phyloP scores from a whole-genome alignment of 2,113 vertebrate genomes.

The Connochaetes taurinus region DNA sequence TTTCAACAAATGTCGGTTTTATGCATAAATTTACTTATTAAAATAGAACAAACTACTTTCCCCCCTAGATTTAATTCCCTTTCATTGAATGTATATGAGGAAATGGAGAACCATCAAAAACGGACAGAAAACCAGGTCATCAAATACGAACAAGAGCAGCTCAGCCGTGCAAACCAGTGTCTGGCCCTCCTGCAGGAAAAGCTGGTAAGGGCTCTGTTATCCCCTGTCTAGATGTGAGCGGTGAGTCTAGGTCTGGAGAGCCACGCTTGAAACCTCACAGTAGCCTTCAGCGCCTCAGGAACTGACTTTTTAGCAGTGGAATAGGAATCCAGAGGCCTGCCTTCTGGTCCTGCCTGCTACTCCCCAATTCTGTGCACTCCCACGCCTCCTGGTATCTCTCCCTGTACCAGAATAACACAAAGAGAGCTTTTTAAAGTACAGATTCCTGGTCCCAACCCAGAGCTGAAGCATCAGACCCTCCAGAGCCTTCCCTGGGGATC shows the following conservation, averaged over 20 bases:
- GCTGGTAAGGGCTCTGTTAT: conserved; percentile 75
- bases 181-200: conserved; percentile 72
- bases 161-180: conserved; percentile 65
- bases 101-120: conserved; percentile 75
- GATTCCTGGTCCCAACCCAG: background rate
- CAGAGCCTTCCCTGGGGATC: background rate
- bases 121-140: conserved; percentile 78
- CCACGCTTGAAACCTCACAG: fast-evolving
- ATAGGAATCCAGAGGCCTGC: background rate
- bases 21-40: background rate
- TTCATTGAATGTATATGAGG: conserved; percentile 76
- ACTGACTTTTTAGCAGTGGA: too few species aligned
- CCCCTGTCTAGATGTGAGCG: fast-evolving
- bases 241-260: fast-evolving
- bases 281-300: fast-evolving
- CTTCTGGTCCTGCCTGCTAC: background rate
- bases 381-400: background rate
- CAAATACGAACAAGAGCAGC: conserved; percentile 67
- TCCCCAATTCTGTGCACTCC: background rate
- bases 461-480: background rate
- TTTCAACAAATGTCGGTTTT: background rate
- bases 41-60: background rate
- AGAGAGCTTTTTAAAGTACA: background rate
- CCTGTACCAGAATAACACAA: background rate
- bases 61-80: conserved; percentile 71